phyloP scores from a whole-genome alignment of 2,797 vertebrate species.

The Hafferia zeledoni region DNA sequence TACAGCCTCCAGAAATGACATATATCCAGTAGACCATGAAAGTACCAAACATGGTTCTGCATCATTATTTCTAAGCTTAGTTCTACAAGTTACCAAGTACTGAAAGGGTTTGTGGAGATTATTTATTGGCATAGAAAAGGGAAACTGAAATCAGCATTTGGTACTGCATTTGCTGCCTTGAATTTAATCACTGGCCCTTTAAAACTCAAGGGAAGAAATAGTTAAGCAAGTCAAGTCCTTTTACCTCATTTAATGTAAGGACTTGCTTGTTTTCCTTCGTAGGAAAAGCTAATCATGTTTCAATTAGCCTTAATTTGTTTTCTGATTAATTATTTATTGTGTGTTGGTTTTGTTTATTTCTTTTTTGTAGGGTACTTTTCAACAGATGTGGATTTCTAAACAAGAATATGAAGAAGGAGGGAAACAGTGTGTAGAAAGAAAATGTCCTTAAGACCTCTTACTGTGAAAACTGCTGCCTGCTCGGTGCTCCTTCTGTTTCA shows the following conservation, averaged over 20 bases:
- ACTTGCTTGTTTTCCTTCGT: neutral
- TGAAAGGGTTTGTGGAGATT: neutral
- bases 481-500: constrained; percentile 72
- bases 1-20: accelerated
- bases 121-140: neutral
- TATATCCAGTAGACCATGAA: neutral
- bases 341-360: neutral
- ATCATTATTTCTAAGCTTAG: neutral
- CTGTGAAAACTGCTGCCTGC: constrained; percentile 56
- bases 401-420: constrained; percentile 99
- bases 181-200: neutral
- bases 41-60: neutral
- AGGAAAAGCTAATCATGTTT: neutral
- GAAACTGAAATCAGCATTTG: neutral
- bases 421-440: constrained; percentile 98
- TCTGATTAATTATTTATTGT: neutral
- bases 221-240: neutral
- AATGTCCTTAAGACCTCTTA: constrained; percentile 88
- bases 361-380: constrained; percentile 91
- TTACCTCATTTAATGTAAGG: neutral
- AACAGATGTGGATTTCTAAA: constrained; percentile 99
- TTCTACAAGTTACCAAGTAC: neutral
- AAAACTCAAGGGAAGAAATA: neutral
- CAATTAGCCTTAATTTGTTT: neutral
- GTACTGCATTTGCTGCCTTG: neutral